Percentiles rank a stretch among this genome's conserved stretches.
Evolutionary conservation across 2,888 invertebrate species (phyloP).

Genomic region (Rhamnusium bicolor): DNA sequence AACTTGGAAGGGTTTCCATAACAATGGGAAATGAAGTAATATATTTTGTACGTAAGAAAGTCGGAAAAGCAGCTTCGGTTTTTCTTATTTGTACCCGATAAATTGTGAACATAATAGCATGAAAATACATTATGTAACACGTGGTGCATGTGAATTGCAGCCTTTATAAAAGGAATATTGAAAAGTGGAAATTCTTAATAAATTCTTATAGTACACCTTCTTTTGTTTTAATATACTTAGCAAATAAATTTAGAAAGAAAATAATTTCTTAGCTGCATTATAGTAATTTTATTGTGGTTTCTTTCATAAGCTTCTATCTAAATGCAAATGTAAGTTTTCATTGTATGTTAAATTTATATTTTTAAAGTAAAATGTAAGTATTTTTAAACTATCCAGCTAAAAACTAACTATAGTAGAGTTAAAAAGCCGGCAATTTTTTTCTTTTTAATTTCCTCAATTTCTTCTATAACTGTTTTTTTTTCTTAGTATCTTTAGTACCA

Average conservation of each 20-base stretch:
- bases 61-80: conserved; percentile 43
- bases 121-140: conserved; percentile 59
- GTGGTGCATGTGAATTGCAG: conserved; percentile 54
- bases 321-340: not conserved
- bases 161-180: conserved; percentile 53
- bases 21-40: conserved; percentile 53
- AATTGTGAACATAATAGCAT: conserved; percentile 56
- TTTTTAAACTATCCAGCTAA: too few relatives aligned
- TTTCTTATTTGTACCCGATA: conserved; percentile 53
- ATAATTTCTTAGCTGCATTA: not conserved
- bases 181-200: conserved; percentile 57
- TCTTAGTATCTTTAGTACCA: too few relatives aligned
- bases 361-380: too few relatives aligned
- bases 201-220: conserved; percentile 36
- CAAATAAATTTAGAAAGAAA: not conserved
- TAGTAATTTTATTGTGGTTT: not conserved
- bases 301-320: not conserved
- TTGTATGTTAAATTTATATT: not conserved
- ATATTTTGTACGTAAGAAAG: conserved; percentile 50
- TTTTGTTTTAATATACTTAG: conserved; percentile 21
- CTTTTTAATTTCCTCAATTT: too few relatives aligned
- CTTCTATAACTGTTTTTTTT: too few relatives aligned
- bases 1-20: conserved; percentile 37
- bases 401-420: too few relatives aligned
- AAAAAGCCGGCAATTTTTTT: too few relatives aligned